Percentiles rank a stretch among this genome's conserved stretches.
phyloP scores from a whole-genome alignment of 1,140 invertebrate species.

The Ptiloglossa arizonensis region DNA sequence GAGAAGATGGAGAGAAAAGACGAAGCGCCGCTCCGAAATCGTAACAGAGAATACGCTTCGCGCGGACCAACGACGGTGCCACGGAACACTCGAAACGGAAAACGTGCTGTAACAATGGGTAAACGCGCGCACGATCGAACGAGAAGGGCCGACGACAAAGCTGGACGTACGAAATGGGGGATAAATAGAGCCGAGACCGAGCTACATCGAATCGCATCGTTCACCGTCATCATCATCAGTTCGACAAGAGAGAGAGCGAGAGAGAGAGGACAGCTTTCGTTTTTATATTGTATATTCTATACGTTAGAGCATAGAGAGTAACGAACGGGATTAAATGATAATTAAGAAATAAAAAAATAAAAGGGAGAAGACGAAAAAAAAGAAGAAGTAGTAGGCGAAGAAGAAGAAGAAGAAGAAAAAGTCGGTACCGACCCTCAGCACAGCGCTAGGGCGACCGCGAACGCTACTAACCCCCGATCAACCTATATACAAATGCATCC shows the following conservation, averaged over 20 bases:
- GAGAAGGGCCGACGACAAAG: conserved; percentile 30
- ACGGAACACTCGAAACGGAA: background rate
- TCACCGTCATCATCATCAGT: conserved; percentile 9
- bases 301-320: conserved; percentile 25
- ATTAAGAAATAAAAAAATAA: conserved; percentile 42
- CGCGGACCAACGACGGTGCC: background rate
- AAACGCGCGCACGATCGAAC: conserved; percentile 13
- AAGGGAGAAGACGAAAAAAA: conserved; percentile 16
- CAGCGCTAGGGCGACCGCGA: conserved; percentile 40
- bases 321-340: conserved; percentile 16
- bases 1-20: background rate
- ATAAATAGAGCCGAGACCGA: conserved; percentile 3
- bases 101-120: conserved; percentile 13
- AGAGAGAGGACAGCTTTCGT: conserved; percentile 42
- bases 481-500: conserved; percentile 4
- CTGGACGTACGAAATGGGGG: background rate
- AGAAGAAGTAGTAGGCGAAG: background rate
- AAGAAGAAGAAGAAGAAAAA: background rate
- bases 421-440: conserved; percentile 34
- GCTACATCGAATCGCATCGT: background rate
- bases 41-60: too few relatives aligned
- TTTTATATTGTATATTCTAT: conserved; percentile 32
- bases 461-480: background rate
- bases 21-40: too few relatives aligned
- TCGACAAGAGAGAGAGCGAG: conserved; percentile 43